phyloP scores from a whole-genome alignment of 2,888 invertebrate species.

The Acleris sparsana region DNA sequence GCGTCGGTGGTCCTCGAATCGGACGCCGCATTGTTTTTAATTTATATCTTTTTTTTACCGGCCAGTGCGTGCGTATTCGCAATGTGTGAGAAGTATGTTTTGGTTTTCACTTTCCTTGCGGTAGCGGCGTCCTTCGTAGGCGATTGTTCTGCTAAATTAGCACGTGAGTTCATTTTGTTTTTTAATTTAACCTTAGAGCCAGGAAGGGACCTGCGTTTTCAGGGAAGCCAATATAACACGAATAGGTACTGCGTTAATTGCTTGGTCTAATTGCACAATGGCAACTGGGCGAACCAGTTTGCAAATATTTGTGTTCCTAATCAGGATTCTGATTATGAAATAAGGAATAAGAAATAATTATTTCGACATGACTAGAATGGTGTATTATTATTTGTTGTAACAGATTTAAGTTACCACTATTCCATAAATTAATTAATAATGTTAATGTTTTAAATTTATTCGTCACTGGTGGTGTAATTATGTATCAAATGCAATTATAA shows the following conservation, averaged over 20 bases:
- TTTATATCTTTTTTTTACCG: constrained; percentile 39
- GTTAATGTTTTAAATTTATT: not conserved
- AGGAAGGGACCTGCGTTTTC: constrained; percentile 32
- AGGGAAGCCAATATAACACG: constrained; percentile 29
- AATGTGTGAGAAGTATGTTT: constrained; percentile 70
- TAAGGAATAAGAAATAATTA: constrained; percentile 33
- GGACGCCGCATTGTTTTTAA: constrained; percentile 47
- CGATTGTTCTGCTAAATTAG: constrained; percentile 61
- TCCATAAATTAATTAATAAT: not conserved
- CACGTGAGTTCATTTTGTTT: constrained; percentile 65
- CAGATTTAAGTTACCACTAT: not conserved
- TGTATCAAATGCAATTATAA: no score
- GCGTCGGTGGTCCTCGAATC: constrained; percentile 52
- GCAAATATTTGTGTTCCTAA: constrained; percentile 14
- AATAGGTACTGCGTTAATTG: constrained; percentile 6
- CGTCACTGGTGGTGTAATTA: no score
- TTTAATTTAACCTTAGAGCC: constrained; percentile 25
- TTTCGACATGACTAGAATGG: constrained; percentile 29
- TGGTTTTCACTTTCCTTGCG: constrained; percentile 58
- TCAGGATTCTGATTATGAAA: constrained; percentile 27
- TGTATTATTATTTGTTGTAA: constrained; percentile 18
- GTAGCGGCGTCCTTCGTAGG: constrained; percentile 54
- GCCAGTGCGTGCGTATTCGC: constrained; percentile 44
- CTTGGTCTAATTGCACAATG: constrained; percentile 22
- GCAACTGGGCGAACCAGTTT: constrained; percentile 16